These are phyloP conservation scores for Tribolium madens DNA, from an alignment of 1,140 invertebrate genomes.

Conservation along the genomic window DNA sequence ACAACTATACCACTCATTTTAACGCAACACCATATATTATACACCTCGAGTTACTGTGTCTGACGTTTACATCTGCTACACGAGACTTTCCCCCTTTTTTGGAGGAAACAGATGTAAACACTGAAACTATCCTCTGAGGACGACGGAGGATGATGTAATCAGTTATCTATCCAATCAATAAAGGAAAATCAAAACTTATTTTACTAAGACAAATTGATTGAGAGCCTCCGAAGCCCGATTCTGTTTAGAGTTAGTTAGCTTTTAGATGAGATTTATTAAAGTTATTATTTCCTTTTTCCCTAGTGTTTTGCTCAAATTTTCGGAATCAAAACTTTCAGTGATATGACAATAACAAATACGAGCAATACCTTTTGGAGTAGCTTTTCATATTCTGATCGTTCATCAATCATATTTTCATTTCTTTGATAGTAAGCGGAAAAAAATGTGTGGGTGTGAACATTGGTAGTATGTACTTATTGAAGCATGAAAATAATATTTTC, in stretches of 20 bases:
- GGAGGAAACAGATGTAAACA: neutral
- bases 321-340: neutral
- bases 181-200: constrained; percentile 1
- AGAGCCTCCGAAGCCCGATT: neutral
- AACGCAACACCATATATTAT: constrained; percentile 17
- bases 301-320: neutral
- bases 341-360: neutral
- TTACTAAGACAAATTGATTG: neutral
- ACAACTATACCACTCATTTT: constrained; percentile 30
- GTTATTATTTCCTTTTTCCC: neutral
- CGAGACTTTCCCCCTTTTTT: neutral
- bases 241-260: neutral
- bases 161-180: neutral
- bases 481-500: neutral
- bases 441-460: no score
- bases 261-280: neutral
- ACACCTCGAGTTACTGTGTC: neutral
- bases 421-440: no score
- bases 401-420: no score
- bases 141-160: neutral
- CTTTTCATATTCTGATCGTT: no score
- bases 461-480: no score
- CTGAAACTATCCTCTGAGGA: neutral
- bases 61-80: constrained; percentile 9
- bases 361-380: neutral